phyloP scores from a whole-genome alignment of 2,113 vertebrate genomes.

The zebrafish (Danio rerio) region GRCz12tu NC_133192.1:29165501-29166000 shows the following conservation, averaged over 20 bases:
- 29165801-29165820: neutral
- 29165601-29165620: conserved; percentile 14
- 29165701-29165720: neutral
- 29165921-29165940: neutral
- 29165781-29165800: neutral
- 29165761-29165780: neutral
- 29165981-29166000: too few species aligned
- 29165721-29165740: conserved; percentile 19
- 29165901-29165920: neutral
- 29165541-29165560: conserved; percentile 53
- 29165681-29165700: neutral
- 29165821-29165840: neutral
- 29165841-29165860: neutral
- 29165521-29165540: conserved; percentile 58
- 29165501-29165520: conserved; percentile 37
- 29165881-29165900: neutral
- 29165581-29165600: conserved; percentile 13
- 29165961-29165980: too few species aligned
- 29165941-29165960: too few species aligned
- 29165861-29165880: neutral
- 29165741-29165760: neutral
- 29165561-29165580: conserved; percentile 52
- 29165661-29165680: neutral
- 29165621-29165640: conserved; percentile 16
- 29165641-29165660: conserved; percentile 56